phyloP scores from a whole-genome alignment of 2,888 invertebrate species.

The Harpalus rufipes region DNA sequence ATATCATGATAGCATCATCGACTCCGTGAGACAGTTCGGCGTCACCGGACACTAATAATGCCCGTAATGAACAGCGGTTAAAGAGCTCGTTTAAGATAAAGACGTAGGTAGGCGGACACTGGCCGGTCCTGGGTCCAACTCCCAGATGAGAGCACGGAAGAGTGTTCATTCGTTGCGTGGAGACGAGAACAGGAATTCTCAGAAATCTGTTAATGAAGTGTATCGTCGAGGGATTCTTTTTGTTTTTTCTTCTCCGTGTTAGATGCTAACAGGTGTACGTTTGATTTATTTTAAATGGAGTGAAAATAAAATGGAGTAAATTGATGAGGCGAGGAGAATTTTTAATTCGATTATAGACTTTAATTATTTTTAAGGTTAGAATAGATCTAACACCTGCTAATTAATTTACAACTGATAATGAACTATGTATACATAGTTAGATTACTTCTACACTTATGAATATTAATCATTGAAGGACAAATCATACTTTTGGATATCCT shows the following conservation, averaged over 20 bases:
- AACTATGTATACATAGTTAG: neutral
- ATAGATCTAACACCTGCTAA: constrained; percentile 31
- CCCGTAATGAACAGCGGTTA: constrained; percentile 63
- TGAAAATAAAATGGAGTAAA: constrained; percentile 51
- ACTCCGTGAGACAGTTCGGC: constrained; percentile 45
- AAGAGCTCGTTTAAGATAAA: constrained; percentile 64
- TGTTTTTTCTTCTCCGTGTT: constrained; percentile 32
- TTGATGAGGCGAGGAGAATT: constrained; percentile 39
- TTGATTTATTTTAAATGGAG: constrained; percentile 55
- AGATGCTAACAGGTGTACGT: constrained; percentile 60
- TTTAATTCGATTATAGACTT: constrained; percentile 53
- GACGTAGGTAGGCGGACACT: constrained; percentile 54
- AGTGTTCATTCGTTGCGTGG: constrained; percentile 5
- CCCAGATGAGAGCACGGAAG: neutral
- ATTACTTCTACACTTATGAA: neutral
- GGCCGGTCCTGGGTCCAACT: constrained; percentile 22
- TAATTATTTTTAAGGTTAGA: constrained; percentile 19
- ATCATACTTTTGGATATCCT: too few relatives aligned
- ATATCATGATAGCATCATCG: constrained; percentile 31
- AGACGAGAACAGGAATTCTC: constrained; percentile 48
- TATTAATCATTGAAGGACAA: too few relatives aligned
- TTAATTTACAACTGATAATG: constrained; percentile 21
- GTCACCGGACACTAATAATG: constrained; percentile 60
- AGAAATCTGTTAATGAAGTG: constrained; percentile 57
- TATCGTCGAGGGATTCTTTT: constrained; percentile 19